Conservation (phyloP, 2,888 invertebrate genomes). For the Colostygia pectinataria region DNA sequence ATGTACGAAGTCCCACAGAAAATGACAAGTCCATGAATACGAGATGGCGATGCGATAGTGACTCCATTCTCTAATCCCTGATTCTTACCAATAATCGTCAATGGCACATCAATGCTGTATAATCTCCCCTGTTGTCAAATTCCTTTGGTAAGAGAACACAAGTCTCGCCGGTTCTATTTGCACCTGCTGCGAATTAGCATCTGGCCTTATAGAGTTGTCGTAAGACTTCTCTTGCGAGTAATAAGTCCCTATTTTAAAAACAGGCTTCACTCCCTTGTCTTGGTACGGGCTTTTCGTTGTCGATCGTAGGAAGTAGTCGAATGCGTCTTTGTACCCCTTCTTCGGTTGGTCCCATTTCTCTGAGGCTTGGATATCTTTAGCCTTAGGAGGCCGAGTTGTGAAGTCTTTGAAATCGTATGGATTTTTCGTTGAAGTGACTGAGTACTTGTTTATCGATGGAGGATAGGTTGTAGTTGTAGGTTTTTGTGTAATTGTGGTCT, state of each 20-base stretch:
- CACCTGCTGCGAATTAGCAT: constrained; percentile 76
- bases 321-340: constrained; percentile 66
- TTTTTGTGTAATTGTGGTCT: constrained; percentile 45
- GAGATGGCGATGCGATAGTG: constrained; percentile 40
- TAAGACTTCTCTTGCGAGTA: constrained; percentile 73
- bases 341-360: constrained; percentile 42
- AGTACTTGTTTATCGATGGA: constrained; percentile 66
- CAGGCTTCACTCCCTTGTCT: constrained; percentile 64
- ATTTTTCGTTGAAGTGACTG: constrained; percentile 78
- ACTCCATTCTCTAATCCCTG: constrained; percentile 41
- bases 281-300: constrained; percentile 81
- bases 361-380: constrained; percentile 17
- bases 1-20: constrained; percentile 35
- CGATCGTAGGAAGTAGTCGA: constrained; percentile 64
- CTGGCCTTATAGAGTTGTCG: constrained; percentile 75
- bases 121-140: constrained; percentile 62
- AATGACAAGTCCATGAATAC: constrained; percentile 38
- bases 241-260: constrained; percentile 75
- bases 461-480: constrained; percentile 43
- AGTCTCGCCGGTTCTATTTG: constrained; percentile 75
- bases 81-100: constrained; percentile 70
- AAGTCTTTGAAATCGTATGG: constrained; percentile 81
- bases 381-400: constrained; percentile 59
- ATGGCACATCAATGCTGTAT: constrained; percentile 64
- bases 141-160: constrained; percentile 68